These are phyloP conservation scores for Diadophis punctatus DNA, from an alignment of 2,113 vertebrate species.

Conservation along the genomic window DNA sequence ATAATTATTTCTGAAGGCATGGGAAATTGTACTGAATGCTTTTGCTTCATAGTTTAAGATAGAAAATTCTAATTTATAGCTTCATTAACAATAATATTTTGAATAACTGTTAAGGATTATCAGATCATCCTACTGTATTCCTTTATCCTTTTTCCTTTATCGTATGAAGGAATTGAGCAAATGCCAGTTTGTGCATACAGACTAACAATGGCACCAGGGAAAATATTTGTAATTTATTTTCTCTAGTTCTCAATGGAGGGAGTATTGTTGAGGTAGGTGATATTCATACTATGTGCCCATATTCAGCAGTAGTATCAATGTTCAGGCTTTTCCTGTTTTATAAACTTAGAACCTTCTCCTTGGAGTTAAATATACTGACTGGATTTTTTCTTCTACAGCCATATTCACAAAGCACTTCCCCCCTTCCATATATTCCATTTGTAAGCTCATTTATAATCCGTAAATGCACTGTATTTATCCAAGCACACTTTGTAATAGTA, in stretches of 20 bases:
- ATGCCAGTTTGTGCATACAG: not conserved
- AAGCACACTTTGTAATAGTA: not conserved
- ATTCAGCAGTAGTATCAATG: not conserved
- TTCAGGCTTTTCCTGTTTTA: not conserved
- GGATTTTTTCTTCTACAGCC: not conserved
- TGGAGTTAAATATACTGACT: not conserved
- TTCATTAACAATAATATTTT: not conserved
- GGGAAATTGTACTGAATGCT: not conserved
- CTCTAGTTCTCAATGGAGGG: not conserved
- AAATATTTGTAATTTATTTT: not conserved
- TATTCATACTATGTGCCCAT: not conserved
- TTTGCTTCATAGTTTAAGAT: not conserved
- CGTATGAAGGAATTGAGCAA: not conserved
- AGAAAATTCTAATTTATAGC: not conserved
- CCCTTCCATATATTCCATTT: not conserved
- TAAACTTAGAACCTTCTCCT: not conserved
- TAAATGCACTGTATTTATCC: not conserved
- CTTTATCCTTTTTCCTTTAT: not conserved
- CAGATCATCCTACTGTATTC: not conserved
- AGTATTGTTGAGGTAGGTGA: not conserved
- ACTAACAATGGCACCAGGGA: not conserved
- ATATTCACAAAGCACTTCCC: not conserved
- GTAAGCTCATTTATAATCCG: not conserved
- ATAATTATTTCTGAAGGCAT: not conserved
- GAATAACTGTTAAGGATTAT: not conserved